Evolutionary conservation across 2,797 vertebrate genomes (phyloP), one percentile per base, ranked within the genome.

Genomic region (Remorina albescens): DNA sequence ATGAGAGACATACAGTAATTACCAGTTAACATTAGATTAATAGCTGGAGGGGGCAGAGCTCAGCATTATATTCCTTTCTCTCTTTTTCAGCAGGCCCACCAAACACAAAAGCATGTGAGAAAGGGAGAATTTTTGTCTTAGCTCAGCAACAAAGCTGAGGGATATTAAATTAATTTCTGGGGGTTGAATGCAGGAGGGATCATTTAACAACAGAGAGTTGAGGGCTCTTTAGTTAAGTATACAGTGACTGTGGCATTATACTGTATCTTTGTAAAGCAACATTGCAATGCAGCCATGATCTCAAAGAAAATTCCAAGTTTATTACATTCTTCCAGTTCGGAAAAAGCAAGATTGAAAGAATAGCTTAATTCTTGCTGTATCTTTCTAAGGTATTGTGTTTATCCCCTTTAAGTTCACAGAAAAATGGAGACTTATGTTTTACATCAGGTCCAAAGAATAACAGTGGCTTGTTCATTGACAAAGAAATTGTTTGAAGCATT

Each of bases 1-100:
- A 42, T 19, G 41, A 19, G 41, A 19, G 18, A 42, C 25, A 80
- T 65, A n/a, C n/a, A n/a, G n/a, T n/a, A 79, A 77, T 73, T 77
- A 76, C 25, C 50, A 73, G 53, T 42, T 63, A 78, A 55, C 63
- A 62, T 58, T 60, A 47, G 55, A 49, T 19, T 65, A 56, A 21
- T 49, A 32, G 25, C 64, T 60, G n/a, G 32, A 76, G 72, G 46
- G 65, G 53, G 74, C 72, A 78, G 74, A 81, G 63, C 72, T 89
- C 71, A 82, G 74, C 67, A 4, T 65, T 62, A 26, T 61, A 51
- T 55, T 62, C 59, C 25, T 62, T 32, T 58, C 30, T 65, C 42
- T 67, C 16, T 70, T 39, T 71, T 47, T 67, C 71, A 62, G 55
- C 67, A 68, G 58, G 54, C 57, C 11, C 6, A 11, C 49, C 15